phyloP scores from a whole-genome alignment of 2,797 vertebrate genomes.

The Allochrocebus solatus region DNA sequence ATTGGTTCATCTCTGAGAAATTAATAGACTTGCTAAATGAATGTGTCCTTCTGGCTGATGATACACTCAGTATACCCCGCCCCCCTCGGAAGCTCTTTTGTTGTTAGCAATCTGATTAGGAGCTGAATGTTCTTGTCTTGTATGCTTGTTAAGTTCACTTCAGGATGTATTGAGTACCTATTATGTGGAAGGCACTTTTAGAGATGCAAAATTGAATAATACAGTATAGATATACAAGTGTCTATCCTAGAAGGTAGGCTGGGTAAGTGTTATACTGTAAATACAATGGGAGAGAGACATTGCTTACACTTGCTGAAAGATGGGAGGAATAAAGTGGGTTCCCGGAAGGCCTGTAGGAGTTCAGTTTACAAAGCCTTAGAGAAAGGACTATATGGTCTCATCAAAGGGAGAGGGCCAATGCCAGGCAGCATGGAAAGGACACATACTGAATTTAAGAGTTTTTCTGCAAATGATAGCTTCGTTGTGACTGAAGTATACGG shows the following conservation, averaged over 20 bases:
- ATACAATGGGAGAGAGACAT: neutral
- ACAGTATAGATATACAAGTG: neutral
- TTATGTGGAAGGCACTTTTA: constrained; percentile 19
- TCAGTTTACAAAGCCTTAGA: neutral
- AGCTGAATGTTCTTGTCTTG: neutral
- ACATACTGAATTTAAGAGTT: neutral
- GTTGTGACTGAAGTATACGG: neutral
- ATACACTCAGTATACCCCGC: neutral
- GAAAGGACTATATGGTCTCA: neutral
- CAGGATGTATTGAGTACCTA: neutral
- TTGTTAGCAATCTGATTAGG: neutral
- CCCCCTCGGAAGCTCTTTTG: neutral
- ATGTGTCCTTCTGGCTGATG: neutral
- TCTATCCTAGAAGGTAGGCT: neutral
- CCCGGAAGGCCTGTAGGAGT: neutral
- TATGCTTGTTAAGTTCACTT: neutral
- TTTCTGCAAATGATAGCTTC: constrained; percentile 13
- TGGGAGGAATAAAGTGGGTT: neutral
- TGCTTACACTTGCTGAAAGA: neutral
- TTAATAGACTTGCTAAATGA: neutral
- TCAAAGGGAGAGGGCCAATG: neutral
- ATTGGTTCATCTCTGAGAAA: neutral
- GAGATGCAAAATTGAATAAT: neutral
- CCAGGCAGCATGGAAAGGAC: neutral
- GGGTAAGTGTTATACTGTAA: neutral